Base-by-base conservation (phyloP, 2,797 vertebrate genomes). In the Tragopan temminckii region DNA sequence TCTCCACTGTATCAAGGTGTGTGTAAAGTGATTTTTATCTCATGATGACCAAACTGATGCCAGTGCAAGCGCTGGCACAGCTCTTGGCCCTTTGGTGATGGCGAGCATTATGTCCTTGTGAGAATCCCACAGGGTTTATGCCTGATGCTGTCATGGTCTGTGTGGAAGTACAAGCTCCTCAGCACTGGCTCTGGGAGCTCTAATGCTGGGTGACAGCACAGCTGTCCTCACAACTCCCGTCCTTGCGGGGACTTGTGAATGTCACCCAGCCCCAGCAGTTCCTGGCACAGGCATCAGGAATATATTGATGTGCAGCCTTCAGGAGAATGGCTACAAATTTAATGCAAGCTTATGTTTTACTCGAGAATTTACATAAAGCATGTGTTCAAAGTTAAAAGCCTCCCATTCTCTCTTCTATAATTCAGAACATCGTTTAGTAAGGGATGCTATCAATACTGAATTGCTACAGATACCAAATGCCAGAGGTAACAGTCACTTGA, bases 71-170 rank as follows among this genome's bases (percentile, higher is more conserved):
- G 57, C 36, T 27, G 18, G 24, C 18, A 4, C 31, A 5, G 29
- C 0, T 1, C 24, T 17, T 1, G 0, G 15, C 14, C 36, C 64
- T 33, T 67, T 12, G 24, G 64, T 11, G 16, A 18, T 9, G n/a
- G 21, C 5, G 7, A 36, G 61, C 24, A 3, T 4, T 7, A 6
- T 5, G 1, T 0, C 1, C 1, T 9, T 1, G 3, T 1, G 6
- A 35, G 13, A 12, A 38, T 1, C 31, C 38, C 27, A 21, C 19
- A 42, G 61, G 59, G 27, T 20, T 31, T 40, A n/a, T 29, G 18
- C 17, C 36, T 19, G 42, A 64, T n/a, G 62, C 19, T 19, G 9
- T 35, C 6, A 20, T 31, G 67, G 27, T 29, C 48, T 21, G 35
- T 11, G 27, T 36, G 19, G 48, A 52, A 7, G 13, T 18, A 24